Base-by-base conservation (phyloP, 2,113 vertebrate genomes). In the Tetrax tetrax region DNA sequence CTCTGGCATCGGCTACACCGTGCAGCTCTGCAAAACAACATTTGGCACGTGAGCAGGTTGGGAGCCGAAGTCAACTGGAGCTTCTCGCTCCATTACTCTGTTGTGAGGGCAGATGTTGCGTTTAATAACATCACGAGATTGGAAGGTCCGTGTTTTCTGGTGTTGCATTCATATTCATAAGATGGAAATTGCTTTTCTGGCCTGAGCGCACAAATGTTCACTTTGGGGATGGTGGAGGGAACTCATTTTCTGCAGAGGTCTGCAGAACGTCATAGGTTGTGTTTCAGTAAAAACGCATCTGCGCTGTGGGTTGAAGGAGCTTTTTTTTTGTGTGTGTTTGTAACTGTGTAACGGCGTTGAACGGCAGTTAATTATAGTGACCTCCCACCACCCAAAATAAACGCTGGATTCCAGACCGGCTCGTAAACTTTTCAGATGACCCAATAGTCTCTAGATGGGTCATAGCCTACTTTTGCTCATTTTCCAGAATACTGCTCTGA, bases 401-500 rank as follows among this genome's bases (percentile, higher is more conserved):
- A 95, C 23, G 18, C 76, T 8, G 33, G 76, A 89, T 94, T 95
- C 90, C 88, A 47, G 90, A 83, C 31, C 23, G 0, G 50, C 76
- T 85, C 37, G 2, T 61, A 19, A 83, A 92, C 29, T 72, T 81
- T 89, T 37, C 38, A 33, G 86, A 63, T 87, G 85, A 78, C 66
- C 86, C 95, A 64, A 51, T 25, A 76, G 69, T 74, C 66, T 74
- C 59, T 65, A 3, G 24, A 80, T 93, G 82, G 92, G 47, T 96
- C 96, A 92, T 63, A 51, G 7, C 56, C 91, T 84, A n/a, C 91
- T 96, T 94, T 61, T 82, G 85, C 93, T 95, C 82, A 29, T 91
- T 96, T 96, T 97, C 95, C 92, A 95, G 88, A 61, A 92, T 51
- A 51, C 61, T 47, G 70, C 74, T 96, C 92, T 57, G 24, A 75